Conservation (phyloP, 1,140 invertebrate genomes). For the Lithobius niger region DNA sequence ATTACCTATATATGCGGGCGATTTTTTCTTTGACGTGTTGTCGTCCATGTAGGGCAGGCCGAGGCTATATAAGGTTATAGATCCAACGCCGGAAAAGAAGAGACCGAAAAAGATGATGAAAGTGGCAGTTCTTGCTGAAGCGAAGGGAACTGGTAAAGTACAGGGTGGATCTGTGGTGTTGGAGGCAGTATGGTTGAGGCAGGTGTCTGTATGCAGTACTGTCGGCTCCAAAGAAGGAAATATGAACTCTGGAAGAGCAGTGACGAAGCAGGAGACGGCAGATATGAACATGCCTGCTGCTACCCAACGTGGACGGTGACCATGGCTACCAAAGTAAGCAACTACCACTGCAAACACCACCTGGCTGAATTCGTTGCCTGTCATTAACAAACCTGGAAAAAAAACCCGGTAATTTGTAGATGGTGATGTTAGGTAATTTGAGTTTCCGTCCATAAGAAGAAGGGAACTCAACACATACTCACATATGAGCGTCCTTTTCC, state of each 20-base stretch:
- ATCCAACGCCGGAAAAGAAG: no score
- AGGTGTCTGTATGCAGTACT: slow-evolving; percentile 3
- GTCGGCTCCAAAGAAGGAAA: slow-evolving; percentile 47
- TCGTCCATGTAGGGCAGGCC: no score
- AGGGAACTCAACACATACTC: background rate
- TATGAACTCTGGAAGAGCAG: slow-evolving; percentile 52
- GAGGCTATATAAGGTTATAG: no score
- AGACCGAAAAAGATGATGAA: no score
- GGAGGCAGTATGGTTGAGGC: background rate
- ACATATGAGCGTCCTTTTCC: background rate
- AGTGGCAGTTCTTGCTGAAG: background rate
- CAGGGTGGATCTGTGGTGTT: background rate
- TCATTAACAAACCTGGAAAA: slow-evolving; percentile 48
- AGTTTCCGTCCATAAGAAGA: no score
- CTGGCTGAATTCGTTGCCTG: slow-evolving; percentile 55
- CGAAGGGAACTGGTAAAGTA: background rate
- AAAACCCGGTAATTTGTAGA: no score
- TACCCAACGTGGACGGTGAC: slow-evolving; percentile 47
- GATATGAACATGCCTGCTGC: slow-evolving; percentile 42
- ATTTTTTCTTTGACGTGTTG: no score
- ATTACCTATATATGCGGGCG: no score
- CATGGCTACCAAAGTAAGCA: slow-evolving; percentile 44
- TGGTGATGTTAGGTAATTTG: no score
- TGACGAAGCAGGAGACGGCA: slow-evolving; percentile 51
- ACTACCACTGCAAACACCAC: slow-evolving; percentile 43